These are phyloP conservation scores for Aspidoscelis tigris DNA, from an alignment of 2,113 vertebrate species.

Conservation along the genomic window DNA sequence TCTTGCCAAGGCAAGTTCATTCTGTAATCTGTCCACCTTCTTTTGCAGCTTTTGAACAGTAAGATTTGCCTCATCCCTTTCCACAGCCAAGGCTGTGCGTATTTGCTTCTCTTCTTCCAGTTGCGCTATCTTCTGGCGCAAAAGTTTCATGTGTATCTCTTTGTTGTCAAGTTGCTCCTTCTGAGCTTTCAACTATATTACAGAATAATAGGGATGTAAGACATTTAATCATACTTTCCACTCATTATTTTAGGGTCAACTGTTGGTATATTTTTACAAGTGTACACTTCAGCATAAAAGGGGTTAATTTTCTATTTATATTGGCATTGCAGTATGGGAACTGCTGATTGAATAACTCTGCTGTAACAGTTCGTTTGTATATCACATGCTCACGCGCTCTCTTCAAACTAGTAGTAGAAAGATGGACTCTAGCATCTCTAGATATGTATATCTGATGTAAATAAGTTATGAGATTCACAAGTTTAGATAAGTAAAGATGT, in stretches of 20 bases:
- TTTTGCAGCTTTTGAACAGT: slow-evolving; percentile 82
- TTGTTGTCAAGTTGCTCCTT: slow-evolving; percentile 87
- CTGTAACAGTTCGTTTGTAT: no score
- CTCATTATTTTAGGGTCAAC: neutral
- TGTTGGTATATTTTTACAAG: neutral
- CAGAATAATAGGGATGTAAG: slow-evolving; percentile 19
- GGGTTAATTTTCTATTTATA: no score
- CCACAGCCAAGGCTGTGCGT: slow-evolving; percentile 71
- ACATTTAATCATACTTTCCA: slow-evolving; percentile 6
- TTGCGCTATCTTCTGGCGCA: slow-evolving; percentile 86
- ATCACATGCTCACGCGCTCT: no score
- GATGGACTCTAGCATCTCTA: no score
- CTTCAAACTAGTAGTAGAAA: no score
- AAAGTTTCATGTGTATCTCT: slow-evolving; percentile 86
- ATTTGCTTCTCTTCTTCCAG: slow-evolving; percentile 85
- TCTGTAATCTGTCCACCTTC: slow-evolving; percentile 83
- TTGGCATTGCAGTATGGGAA: no score
- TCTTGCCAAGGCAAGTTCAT: slow-evolving; percentile 77
- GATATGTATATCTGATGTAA: no score
- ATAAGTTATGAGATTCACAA: no score
- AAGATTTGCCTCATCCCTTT: slow-evolving; percentile 80
- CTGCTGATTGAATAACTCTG: no score
- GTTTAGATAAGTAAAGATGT: no score
- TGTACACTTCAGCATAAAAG: neutral
- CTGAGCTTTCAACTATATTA: slow-evolving; percentile 84